Base-by-base conservation (phyloP, 2,797 vertebrate species). In the Poecilia gillii region DNA sequence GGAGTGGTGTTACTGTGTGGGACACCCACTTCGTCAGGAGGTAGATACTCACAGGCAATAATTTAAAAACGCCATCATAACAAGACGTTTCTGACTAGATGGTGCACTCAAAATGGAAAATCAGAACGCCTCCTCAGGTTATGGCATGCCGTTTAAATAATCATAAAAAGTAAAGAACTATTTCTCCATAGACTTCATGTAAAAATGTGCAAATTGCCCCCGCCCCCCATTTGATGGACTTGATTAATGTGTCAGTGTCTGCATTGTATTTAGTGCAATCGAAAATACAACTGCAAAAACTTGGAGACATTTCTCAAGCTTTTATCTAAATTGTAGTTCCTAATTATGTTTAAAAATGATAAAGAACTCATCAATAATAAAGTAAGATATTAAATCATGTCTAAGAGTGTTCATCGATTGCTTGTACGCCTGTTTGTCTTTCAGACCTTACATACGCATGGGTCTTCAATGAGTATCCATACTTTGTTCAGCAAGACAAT, bases 401-500 rank as follows among this genome's bases (percentile, higher is more conserved):
- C 25, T 16, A n/a, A 46, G n/a, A 28, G 14, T n/a, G 41, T 28
- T 43, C 13, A 72, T 46, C 43, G 46, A 20, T 31, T 45, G n/a
- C 33, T 81, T n/a, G 33, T 23, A 0, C n/a, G 8, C 1, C 2
- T 75, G 31, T 64, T 76, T 89, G 31, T 85, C 74, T 89, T 91
- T 39, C 84, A 99, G 98, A 98, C 62, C 79, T 97, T 3, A 96
- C 96, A 0, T 99, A 96, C 23, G 97, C 97, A 4, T 99, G 98
- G 98, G 96, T 98, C 92, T 99, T 99, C 95, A 99, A 99, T 0
- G 97, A 98, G 81, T 99, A 97, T 76, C 97, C 98, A 0, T 97
- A 97, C 0, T 98, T 98, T 55, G 97, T 99, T 31, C 97, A 98
- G 88, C 97, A 99, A 95, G 98, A 99, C 92, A 96, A 95, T 77